phyloP scores from a whole-genome alignment of 2,797 vertebrate species.

The Eleutherodactylus coqui region DNA sequence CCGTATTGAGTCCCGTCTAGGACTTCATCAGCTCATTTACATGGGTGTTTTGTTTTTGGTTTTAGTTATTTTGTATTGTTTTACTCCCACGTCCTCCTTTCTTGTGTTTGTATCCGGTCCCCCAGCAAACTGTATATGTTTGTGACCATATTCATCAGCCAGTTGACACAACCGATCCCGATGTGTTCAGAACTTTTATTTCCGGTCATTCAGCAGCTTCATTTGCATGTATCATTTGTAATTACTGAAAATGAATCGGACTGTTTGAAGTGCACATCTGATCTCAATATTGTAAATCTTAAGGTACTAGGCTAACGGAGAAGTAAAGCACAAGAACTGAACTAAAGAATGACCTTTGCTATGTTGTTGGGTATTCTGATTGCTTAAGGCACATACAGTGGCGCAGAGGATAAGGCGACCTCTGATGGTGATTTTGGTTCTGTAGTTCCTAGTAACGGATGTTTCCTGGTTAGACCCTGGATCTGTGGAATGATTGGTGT shows the following conservation, averaged over 20 bases:
- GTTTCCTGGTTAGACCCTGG: background rate
- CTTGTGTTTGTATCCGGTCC: background rate
- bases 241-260: background rate
- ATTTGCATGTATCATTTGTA: background rate
- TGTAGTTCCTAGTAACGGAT: background rate
- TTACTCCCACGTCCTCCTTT: background rate
- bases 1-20: too few species aligned
- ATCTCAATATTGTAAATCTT: constrained; percentile 6
- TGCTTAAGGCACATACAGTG: background rate
- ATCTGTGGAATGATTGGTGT: constrained; percentile 72
- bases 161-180: background rate
- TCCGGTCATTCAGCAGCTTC: background rate
- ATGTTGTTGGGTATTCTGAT: background rate
- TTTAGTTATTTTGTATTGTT: background rate
- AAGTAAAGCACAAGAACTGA: too few species aligned
- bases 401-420: background rate
- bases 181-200: background rate
- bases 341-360: background rate
- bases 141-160: background rate
- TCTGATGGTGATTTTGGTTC: background rate
- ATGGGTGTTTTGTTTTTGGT: background rate
- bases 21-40: background rate
- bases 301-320: background rate
- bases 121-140: background rate
- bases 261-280: background rate